Base-by-base conservation (phyloP, 2,888 invertebrate genomes). In the Antitype chi region DNA sequence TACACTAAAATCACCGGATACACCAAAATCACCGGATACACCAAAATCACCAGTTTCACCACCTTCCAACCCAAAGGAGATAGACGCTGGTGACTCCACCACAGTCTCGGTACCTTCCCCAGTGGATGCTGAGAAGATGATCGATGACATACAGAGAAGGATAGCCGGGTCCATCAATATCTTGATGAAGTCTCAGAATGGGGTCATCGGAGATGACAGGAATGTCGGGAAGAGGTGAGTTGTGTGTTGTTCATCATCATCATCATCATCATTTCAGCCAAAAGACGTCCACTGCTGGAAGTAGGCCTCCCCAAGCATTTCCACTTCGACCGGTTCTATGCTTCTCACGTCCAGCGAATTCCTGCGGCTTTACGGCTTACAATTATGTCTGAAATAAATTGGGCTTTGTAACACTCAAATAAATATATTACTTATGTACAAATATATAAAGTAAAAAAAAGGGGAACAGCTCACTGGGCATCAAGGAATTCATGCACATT, bases 61-160 rank as follows among this genome's bases (percentile, higher is more conserved):
- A 6, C 23, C 1, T 9, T 49, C 80, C 1, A 60, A 64, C 5
- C n/a, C n/a, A 0, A 70, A 70, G 52, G 52, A 9, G 20, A 28
- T n/a, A 7, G 80, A 80, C 7, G 60, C 28, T 1, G 59, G 82
- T n/a, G 82, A 82, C 1, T 79, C 82, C 11, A 79, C 70, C 8
- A 82, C 80, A 0, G 70, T 72, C 1, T 74, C 82, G 0, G 59
- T 80, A 0, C 82, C 82, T 1, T 73, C 83, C 0, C 83, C 76
- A 0, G 20, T 80, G 2, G 82, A 82, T 6, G 83, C 76, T 2
- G 82, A 82, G 28, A 80, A 80, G 53, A 70, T 82, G 70, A 76
- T 80, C 0, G 82, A 82, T 38, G 81, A 74, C 0, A 69, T 74
- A 13, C 84, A 83, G 49, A 72, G 13, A 6, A 60, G 49, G 20